phyloP scores from a whole-genome alignment of 2,888 invertebrate genomes.

The Tenthredo notha region DNA sequence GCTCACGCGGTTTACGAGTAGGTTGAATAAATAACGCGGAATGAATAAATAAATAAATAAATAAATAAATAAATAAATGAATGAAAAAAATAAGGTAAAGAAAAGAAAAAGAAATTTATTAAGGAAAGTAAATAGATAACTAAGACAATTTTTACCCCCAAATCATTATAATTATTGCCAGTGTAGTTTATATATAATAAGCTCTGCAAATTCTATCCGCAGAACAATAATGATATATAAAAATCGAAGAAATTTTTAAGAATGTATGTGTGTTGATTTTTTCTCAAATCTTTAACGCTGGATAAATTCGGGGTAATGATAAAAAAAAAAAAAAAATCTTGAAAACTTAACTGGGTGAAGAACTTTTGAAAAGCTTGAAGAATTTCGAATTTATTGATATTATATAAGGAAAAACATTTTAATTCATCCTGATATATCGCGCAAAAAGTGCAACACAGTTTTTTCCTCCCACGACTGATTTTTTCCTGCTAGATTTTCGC shows the following conservation, averaged over 20 bases:
- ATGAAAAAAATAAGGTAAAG: constrained; percentile 20
- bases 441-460: background rate
- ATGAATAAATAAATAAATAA: background rate
- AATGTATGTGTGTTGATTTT: background rate
- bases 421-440: background rate
- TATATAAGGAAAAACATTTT: background rate
- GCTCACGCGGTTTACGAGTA: constrained; percentile 74
- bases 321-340: background rate
- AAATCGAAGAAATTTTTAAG: background rate
- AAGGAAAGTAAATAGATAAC: background rate
- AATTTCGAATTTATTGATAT: background rate
- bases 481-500: background rate
- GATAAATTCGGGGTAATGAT: background rate
- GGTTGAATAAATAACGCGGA: constrained; percentile 36
- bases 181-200: background rate
- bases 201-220: too few species aligned
- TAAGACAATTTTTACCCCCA: constrained; percentile 9
- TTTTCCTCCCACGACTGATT: background rate
- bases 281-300: background rate
- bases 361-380: constrained; percentile 13
- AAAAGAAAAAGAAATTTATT: constrained; percentile 43
- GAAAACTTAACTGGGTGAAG: background rate
- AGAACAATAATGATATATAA: background rate
- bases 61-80: too few species aligned
- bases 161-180: background rate